Base-by-base conservation (phyloP, 2,113 vertebrate species). In the Triplophysa tibetana region DNA sequence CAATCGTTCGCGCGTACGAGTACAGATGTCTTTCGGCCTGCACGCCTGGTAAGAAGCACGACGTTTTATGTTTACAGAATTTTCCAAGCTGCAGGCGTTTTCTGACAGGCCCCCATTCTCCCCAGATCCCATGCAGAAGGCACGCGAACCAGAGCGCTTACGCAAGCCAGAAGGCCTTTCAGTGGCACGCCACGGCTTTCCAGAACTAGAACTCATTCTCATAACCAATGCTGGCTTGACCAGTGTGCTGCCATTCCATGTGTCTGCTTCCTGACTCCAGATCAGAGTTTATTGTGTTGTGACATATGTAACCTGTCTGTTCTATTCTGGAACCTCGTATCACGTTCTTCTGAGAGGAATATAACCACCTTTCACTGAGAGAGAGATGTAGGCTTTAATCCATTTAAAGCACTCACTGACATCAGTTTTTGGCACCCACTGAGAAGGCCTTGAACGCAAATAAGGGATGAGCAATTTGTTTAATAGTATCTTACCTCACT, bases 31-130 rank as follows among this genome's bases (percentile, higher is more conserved):
- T 48, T 26, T 63, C 19, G 41, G 73, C 74, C 79, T 61, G 81
- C 81, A 80, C 62, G 83, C 78, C 81, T 64, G 70, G 80, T 84
- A 70, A 82, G 74, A 65, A 82, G 63, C 79, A 84, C 85, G 81
- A 85, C 80, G 83, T 85, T 77, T 85, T 75, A 84, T 84, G 84
- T 90, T 92, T 89, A 89, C 83, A 83, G 89, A 90, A 86, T 91
- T 92, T 91, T 92, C 89, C 89, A 0, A 87, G 89, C 92, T 87
- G 81, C 80, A 24, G 89, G 89, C 81, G 1, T 58, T 91, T 88
- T 88, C 85, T 91, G 88, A 89, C 88, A 87, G 85, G 78, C 84
- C 84, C 75, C 81, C 75, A 29, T 85, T 74, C 79, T 82, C 12
- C 77, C 88, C 84, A 84, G 84, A 77, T 72, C 73, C 84, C 81